Evolutionary conservation across 2,797 vertebrate species (phyloP), one percentile per base, ranked within the genome.

Genomic region (Girardinus metallicus): DNA sequence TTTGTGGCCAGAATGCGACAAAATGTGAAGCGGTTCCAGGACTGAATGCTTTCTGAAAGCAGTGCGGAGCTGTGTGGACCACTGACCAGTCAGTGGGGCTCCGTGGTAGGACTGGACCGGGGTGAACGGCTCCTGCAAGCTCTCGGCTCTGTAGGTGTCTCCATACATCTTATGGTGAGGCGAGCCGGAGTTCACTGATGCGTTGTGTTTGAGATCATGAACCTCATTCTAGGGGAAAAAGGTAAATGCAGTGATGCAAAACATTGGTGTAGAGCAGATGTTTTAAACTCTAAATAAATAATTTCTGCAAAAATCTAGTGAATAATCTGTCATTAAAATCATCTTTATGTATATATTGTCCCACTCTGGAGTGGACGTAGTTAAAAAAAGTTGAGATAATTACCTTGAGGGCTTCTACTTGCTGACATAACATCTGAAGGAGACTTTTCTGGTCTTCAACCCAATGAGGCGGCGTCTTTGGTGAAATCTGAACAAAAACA

Each of bases 391-490:
- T 39, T 73, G 21, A 73, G 73, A 43, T 64, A 2, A 90, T 95
- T 88, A 99, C 99, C 97, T 98, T 99, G 82, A 99, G 96, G 23
- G 97, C 97, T 92, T 99, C 97, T 72, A 99, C 96, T 94, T 99
- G 97, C 86, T 99, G 97, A 93, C 97, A 99, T 66, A 99, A 95
- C 95, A 97, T 97, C 88, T 99, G 97, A 78, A 99, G 94, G 74
- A 99, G 90, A 84, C 90, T 96, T 93, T 97, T 99, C 85, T 99
- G 98, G 94, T 99, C 98, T 92, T 99, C 98, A 62, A 96, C 97
- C 99, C 99, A 99, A 76, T 96, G 97, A 92, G 98, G 98, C n/a
- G 97, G 97, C 0, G 96, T 97, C 95, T 97, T 99, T 0, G 97
- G 97, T 90, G 98, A 97, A 93, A 98, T 97, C 98, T 99, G 76